Conservation (phyloP, 2,888 invertebrate species). For the Caenorhabditis sp. region DNA sequence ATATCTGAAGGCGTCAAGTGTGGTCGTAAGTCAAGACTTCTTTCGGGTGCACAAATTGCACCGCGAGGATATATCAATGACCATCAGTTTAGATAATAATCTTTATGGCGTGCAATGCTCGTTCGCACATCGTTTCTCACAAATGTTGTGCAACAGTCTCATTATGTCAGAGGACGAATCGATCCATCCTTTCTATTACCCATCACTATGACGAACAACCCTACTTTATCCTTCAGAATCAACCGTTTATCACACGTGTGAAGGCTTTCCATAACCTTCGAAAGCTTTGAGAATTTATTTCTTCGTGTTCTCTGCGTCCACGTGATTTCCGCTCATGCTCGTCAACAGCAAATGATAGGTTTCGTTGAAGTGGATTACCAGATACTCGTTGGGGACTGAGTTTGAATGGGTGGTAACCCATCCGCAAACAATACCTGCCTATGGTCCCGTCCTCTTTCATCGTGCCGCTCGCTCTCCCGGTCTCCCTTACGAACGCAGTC, state of each 20-base stretch:
- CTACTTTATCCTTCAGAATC: too few species aligned
- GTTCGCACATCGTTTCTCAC: conserved; percentile 37
- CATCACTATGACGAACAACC: too few species aligned
- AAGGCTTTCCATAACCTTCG: too few species aligned
- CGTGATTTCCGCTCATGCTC: background rate
- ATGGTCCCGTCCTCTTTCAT: conserved; percentile 33
- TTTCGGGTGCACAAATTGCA: background rate
- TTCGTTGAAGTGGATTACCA: conserved; percentile 35
- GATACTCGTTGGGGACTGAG: conserved; percentile 30
- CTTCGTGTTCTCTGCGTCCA: background rate
- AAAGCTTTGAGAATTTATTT: background rate
- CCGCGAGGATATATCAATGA: background rate
- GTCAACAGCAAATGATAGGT: conserved; percentile 2
- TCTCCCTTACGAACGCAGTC: background rate
- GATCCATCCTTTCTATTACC: too few species aligned
- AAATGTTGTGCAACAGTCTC: background rate
- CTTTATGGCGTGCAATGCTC: conserved; percentile 15
- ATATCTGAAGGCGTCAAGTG: too few species aligned
- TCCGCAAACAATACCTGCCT: conserved; percentile 48
- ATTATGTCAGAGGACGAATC: background rate
- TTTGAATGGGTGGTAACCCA: conserved; percentile 48
- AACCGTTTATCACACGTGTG: too few species aligned
- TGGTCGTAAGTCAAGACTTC: too few species aligned
- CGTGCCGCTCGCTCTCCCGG: conserved; percentile 22
- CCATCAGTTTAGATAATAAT: conserved; percentile 28